Evolutionary conservation across 2,797 vertebrate genomes (phyloP).

Genomic region (Scleropages formosus): DNA sequence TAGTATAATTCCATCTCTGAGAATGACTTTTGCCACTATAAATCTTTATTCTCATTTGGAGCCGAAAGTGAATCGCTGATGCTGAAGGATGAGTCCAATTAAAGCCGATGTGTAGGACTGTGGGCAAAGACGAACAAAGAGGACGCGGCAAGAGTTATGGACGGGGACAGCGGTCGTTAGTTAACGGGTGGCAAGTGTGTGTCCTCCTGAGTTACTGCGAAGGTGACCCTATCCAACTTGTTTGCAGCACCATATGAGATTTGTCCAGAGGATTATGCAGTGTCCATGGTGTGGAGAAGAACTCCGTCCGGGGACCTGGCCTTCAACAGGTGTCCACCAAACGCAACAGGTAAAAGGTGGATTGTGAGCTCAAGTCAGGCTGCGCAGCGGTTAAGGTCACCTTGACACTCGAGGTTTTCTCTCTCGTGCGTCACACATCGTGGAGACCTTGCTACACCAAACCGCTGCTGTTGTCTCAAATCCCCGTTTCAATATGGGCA

Average conservation of each 20-base stretch:
- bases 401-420: conserved; percentile 50
- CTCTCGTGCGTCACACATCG: conserved; percentile 49
- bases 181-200: background rate
- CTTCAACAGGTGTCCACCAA: conserved; percentile 93
- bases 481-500: background rate
- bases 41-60: conserved; percentile 11
- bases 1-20: conserved; percentile 22
- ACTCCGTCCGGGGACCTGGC: conserved; percentile 95
- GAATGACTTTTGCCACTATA: conserved; percentile 19
- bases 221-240: conserved; percentile 20
- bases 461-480: conserved; percentile 51
- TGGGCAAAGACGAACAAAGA: background rate
- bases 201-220: conserved; percentile 14
- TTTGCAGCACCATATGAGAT: conserved; percentile 95
- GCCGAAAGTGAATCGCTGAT: background rate
- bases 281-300: conserved; percentile 97
- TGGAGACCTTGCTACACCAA: conserved; percentile 38
- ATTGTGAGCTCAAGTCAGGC: too few species aligned
- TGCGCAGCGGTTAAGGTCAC: conserved; percentile 54
- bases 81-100: conserved; percentile 7
- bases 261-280: conserved; percentile 93
- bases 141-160: background rate
- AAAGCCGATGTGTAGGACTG: background rate
- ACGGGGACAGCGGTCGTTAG: background rate
- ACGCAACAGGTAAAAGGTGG: conserved; percentile 84